Conservation (phyloP, 2,797 vertebrate genomes). For the Sebastolobus altivelis region DNA sequence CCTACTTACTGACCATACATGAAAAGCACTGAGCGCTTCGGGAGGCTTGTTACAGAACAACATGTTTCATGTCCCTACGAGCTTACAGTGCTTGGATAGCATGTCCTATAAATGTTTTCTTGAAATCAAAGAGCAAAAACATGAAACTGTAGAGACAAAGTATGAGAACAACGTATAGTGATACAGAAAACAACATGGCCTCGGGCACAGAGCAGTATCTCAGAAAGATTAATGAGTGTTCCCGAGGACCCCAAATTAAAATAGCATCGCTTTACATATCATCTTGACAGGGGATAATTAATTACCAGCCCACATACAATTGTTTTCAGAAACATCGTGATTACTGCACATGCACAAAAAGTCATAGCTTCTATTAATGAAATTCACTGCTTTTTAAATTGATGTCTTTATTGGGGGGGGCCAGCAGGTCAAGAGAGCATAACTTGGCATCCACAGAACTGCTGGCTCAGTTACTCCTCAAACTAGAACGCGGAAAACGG, state of each 20-base stretch:
- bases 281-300: slow-evolving; percentile 71
- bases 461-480: slow-evolving; percentile 65
- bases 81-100: background rate
- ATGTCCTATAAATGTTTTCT: slow-evolving; percentile 27
- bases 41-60: slow-evolving; percentile 36
- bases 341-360: slow-evolving; percentile 56
- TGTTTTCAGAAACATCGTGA: slow-evolving; percentile 57
- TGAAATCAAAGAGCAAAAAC: slow-evolving; percentile 31
- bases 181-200: slow-evolving; percentile 49
- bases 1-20: slow-evolving; percentile 60
- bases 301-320: slow-evolving; percentile 58
- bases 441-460: slow-evolving; percentile 54
- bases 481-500: slow-evolving; percentile 55
- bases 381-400: slow-evolving; percentile 43
- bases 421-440: slow-evolving; percentile 57
- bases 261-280: slow-evolving; percentile 67
- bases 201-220: slow-evolving; percentile 40
- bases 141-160: slow-evolving; percentile 21
- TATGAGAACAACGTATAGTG: slow-evolving; percentile 27
- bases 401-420: slow-evolving; percentile 51
- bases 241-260: slow-evolving; percentile 69
- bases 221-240: slow-evolving; percentile 78
- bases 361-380: slow-evolving; percentile 57
- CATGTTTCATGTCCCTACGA: slow-evolving; percentile 1
- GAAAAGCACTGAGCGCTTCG: background rate